Percentiles rank a stretch among this genome's conserved stretches.
These are phyloP conservation scores for Trissolcus basalis DNA, from an alignment of 1,140 invertebrate species.

Conservation along the genomic window DNA sequence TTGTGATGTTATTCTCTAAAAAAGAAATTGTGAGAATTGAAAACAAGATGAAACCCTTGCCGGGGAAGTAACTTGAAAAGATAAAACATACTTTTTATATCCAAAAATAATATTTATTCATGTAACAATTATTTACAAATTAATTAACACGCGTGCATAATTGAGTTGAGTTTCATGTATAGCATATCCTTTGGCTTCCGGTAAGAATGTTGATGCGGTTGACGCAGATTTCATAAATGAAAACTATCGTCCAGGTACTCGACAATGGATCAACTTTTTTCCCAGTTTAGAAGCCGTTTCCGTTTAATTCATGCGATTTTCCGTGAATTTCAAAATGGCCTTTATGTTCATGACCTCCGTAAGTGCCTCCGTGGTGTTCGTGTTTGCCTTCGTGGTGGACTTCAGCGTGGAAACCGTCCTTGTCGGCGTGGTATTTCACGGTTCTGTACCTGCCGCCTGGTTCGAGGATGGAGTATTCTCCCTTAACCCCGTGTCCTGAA, in stretches of 20 bases:
- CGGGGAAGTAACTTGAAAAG: neutral
- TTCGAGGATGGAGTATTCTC: slow-evolving; percentile 85
- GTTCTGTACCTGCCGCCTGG: slow-evolving; percentile 85
- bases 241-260: slow-evolving; percentile 35
- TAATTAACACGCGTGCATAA: slow-evolving; percentile 12
- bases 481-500: slow-evolving; percentile 73
- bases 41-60: too few species aligned
- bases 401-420: slow-evolving; percentile 85
- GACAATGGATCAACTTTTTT: too few species aligned
- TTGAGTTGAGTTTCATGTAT: neutral
- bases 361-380: slow-evolving; percentile 62
- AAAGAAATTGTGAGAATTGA: too few species aligned
- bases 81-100: neutral
- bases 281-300: neutral
- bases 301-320: slow-evolving; percentile 39
- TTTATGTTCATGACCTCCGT: slow-evolving; percentile 28
- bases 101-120: slow-evolving; percentile 9
- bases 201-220: slow-evolving; percentile 4
- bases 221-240: slow-evolving; percentile 16
- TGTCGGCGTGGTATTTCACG: slow-evolving; percentile 86
- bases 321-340: slow-evolving; percentile 12
- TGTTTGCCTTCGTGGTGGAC: slow-evolving; percentile 81
- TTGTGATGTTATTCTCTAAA: neutral
- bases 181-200: slow-evolving; percentile 27
- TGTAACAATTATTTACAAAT: slow-evolving; percentile 28